A percentile compares a stretch with the other conserved stretches of the same genome.
Evolutionary conservation across 2,113 vertebrate genomes (phyloP).

Genomic region (Piprites chloris): DNA sequence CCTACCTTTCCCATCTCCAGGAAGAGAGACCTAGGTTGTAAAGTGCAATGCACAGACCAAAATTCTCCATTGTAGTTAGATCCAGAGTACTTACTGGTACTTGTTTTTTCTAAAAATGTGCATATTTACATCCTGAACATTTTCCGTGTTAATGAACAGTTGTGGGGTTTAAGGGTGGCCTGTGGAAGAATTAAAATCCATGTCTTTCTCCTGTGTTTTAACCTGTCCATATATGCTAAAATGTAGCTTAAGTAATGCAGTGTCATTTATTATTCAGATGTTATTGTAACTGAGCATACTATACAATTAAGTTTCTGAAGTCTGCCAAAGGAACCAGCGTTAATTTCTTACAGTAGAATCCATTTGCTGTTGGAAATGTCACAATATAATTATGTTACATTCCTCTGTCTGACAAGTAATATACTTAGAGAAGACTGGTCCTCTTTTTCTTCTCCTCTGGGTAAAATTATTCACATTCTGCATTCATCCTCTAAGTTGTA

Average conservation of each 20-base stretch:
- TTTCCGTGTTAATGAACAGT: neutral
- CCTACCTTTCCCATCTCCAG: neutral
- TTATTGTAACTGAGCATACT: slow-evolving; percentile 40
- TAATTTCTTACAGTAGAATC: slow-evolving; percentile 72
- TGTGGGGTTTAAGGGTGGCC: neutral
- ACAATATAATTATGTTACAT: slow-evolving; percentile 69
- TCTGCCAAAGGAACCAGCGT: slow-evolving; percentile 64
- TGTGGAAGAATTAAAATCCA: neutral
- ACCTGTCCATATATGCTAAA: neutral
- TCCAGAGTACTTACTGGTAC: neutral
- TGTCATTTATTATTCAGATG: slow-evolving; percentile 54
- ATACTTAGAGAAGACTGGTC: slow-evolving; percentile 57
- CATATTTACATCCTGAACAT: neutral
- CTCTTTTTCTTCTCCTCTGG: slow-evolving; percentile 2
- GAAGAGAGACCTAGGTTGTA: neutral
- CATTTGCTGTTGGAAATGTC: slow-evolving; percentile 75
- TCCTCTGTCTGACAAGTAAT: slow-evolving; percentile 65
- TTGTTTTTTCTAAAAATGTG: neutral
- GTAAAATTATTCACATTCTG: neutral
- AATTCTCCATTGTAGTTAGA: neutral
- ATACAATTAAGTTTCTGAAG: slow-evolving; percentile 64
- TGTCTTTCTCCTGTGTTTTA: slow-evolving; percentile 8
- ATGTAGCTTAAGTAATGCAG: neutral
- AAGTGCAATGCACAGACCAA: neutral
- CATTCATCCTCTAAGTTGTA: neutral